Evolutionary conservation across 2,797 vertebrate genomes (phyloP), one percentile per base, ranked within the genome.

Genomic region (Pseudomugil tenellus): DNA sequence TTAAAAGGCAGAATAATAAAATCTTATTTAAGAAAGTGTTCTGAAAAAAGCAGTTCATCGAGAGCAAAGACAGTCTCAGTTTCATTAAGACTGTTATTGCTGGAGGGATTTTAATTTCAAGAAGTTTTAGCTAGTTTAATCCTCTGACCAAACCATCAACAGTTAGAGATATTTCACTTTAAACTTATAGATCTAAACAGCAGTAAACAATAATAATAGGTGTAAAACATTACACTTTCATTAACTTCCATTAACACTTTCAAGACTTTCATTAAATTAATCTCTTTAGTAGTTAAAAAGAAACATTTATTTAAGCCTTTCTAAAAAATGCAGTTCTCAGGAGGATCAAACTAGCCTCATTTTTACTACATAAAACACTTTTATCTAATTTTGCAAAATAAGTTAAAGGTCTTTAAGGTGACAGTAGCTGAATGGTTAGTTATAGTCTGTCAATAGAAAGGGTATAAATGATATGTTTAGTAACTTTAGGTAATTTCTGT

Each of bases 21-120:
- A 85, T 87, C 72, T 81, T 80, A 81, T 86, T 84, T 79, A 74
- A 82, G 70, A 64, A 60, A 68, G 16, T 62, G 58, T 70, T 76
- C 67, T 81, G 64, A 79, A 78, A 58, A 63, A 54, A 26, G 63
- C 25, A 59, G 56, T 46, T 37, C 51, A 1, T 34, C 21, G 59
- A 65, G 65, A 69, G 34, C 37, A 11, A 59, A 57, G 32, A 43
- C 25, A 61, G 59, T 59, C 58, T 76, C 48, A 61, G 2, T 78
- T 72, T 80, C 49, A 76, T 72, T 74, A 49, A 46, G 37, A 32
- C 34, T 58, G 32, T 74, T 76, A 63, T 53, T 55, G 35, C 28
- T 55, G 34, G 37, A 64, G 58, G 57, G 68, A 63, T 78, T 79
- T 84, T 14, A 29, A 75, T 37, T 70, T 79, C 3, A 66, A 69